Percentiles rank a stretch among this genome's conserved stretches.
phyloP scores from a whole-genome alignment of 2,888 invertebrate genomes.

The Merodon equestris region DNA sequence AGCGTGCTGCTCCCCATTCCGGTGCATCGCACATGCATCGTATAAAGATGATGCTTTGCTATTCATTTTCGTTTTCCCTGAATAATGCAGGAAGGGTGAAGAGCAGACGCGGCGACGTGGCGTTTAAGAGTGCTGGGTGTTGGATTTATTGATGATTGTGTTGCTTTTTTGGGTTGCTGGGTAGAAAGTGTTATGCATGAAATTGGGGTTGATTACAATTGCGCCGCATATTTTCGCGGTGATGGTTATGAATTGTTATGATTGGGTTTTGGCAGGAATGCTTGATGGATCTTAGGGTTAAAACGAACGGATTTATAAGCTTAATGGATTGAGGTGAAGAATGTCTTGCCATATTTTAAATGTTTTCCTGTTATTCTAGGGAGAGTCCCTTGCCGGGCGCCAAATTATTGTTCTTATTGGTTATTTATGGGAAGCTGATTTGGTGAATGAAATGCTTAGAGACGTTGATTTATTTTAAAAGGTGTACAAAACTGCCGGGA shows the following conservation, averaged over 20 bases:
- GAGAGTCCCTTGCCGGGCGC: no score
- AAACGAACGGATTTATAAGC: background rate
- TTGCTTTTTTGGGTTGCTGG: background rate
- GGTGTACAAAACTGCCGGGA: no score
- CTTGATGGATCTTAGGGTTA: background rate
- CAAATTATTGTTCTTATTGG: no score
- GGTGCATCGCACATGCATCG: background rate
- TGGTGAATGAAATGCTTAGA: no score
- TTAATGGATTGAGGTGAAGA: no score
- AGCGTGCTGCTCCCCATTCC: no score
- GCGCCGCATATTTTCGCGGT: slow-evolving; percentile 38
- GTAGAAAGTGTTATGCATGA: slow-evolving; percentile 47
- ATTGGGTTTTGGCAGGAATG: slow-evolving; percentile 28
- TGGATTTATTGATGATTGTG: background rate
- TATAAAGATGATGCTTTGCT: slow-evolving; percentile 50
- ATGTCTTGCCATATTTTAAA: no score
- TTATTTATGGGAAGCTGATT: no score
- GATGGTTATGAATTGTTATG: slow-evolving; percentile 55
- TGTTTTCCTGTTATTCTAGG: no score
- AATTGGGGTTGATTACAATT: slow-evolving; percentile 52
- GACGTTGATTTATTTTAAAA: no score
- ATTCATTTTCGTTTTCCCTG: slow-evolving; percentile 57
- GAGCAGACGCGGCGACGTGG: background rate
- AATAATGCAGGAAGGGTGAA: slow-evolving; percentile 38
- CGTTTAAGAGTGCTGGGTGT: no score